These are phyloP conservation scores for Picus viridis DNA, from an alignment of 2,797 vertebrate genomes.

Conservation along the genomic window DNA sequence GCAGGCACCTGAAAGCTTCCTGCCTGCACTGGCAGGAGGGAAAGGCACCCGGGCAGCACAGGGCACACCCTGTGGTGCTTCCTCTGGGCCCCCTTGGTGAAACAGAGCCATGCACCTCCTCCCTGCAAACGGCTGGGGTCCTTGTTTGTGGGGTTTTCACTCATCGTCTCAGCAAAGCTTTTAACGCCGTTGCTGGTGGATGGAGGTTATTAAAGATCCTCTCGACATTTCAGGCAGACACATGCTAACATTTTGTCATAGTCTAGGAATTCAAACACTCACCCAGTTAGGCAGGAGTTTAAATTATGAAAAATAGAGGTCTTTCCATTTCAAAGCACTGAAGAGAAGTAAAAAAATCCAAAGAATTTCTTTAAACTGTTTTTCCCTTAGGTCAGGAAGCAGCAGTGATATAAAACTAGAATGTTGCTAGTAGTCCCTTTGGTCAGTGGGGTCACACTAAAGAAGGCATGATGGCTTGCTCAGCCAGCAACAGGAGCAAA, in stretches of 20 bases:
- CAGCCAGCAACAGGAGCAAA: background rate
- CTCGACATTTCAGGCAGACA: slow-evolving; percentile 80
- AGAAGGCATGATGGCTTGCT: background rate
- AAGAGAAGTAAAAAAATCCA: slow-evolving; percentile 65
- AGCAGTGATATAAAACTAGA: background rate
- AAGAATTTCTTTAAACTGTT: slow-evolving; percentile 66
- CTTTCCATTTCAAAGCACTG: slow-evolving; percentile 70
- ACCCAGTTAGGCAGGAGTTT: slow-evolving; percentile 75
- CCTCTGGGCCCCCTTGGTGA: background rate
- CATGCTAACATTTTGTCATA: slow-evolving; percentile 79
- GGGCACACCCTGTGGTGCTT: background rate
- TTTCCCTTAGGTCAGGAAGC: slow-evolving; percentile 64
- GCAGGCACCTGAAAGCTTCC: slow-evolving; percentile 61
- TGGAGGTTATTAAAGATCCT: slow-evolving; percentile 76
- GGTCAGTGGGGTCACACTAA: slow-evolving; percentile 9
- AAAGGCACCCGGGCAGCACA: background rate
- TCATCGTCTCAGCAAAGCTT: slow-evolving; percentile 65
- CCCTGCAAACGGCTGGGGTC: slow-evolving; percentile 1
- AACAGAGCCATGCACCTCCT: background rate
- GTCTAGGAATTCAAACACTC: slow-evolving; percentile 82
- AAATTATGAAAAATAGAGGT: slow-evolving; percentile 76
- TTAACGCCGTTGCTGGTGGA: slow-evolving; percentile 34
- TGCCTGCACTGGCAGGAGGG: background rate
- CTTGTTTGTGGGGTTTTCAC: slow-evolving; percentile 46
- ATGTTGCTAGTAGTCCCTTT: background rate